Percentiles rank a stretch among this genome's conserved stretches.
Conservation (phyloP, 2,888 invertebrate genomes). For the Drosophila monieri region DNA sequence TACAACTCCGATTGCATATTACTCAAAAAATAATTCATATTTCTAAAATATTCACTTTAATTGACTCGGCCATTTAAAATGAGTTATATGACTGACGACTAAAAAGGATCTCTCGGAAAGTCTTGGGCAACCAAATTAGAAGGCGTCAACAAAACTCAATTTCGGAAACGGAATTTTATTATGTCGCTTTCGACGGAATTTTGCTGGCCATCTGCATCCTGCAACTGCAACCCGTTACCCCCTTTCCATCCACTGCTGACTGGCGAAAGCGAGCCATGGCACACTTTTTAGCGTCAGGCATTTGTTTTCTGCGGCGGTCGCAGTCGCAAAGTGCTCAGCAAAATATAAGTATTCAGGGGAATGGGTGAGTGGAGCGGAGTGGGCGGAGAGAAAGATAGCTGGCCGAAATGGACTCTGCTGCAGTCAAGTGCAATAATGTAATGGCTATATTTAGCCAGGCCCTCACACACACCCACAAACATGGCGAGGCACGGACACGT, state of each 20-base stretch:
- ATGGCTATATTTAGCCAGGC: constrained; percentile 55
- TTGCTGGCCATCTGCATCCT: neutral
- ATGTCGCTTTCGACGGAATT: constrained; percentile 15
- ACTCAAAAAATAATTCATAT: neutral
- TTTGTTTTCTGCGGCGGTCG: constrained; percentile 50
- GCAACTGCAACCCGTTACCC: neutral
- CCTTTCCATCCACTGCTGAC: neutral
- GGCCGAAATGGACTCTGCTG: constrained; percentile 61
- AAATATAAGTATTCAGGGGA: constrained; percentile 22
- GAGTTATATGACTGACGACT: constrained; percentile 13
- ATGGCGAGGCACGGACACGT: constrained; percentile 5
- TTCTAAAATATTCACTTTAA: neutral
- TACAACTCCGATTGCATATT: neutral
- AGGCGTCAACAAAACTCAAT: constrained; percentile 43
- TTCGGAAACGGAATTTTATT: constrained; percentile 40
- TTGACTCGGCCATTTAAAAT: constrained; percentile 7
- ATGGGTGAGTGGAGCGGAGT: neutral
- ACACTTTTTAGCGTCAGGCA: constrained; percentile 50
- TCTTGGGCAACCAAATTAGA: constrained; percentile 22
- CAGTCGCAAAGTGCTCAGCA: constrained; percentile 49
- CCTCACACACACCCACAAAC: constrained; percentile 10
- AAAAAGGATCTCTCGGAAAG: neutral
- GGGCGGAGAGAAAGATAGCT: constrained; percentile 8
- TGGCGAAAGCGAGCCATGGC: constrained; percentile 23
- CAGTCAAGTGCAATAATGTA: constrained; percentile 76